These are phyloP conservation scores for Liodrosophila aerea DNA, from an alignment of 2,888 invertebrate genomes.

Conservation along the genomic window DNA sequence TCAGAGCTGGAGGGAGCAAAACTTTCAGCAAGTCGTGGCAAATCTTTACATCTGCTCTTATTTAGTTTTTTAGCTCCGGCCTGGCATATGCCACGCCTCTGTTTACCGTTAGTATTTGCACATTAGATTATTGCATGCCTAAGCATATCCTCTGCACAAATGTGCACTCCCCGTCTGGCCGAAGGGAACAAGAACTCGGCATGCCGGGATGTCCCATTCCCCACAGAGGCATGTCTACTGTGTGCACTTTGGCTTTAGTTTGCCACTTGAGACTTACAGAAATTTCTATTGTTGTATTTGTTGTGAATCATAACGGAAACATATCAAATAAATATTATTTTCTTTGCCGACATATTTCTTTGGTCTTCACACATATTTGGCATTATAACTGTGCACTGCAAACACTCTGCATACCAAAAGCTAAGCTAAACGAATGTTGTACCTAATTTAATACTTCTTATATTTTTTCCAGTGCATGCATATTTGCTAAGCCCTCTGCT, in stretches of 20 bases:
- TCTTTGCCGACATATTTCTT: constrained; percentile 25
- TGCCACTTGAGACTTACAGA: constrained; percentile 55
- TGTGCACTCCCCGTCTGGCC: constrained; percentile 30
- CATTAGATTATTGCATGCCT: constrained; percentile 77
- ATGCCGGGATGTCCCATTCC: neutral
- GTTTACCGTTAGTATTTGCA: constrained; percentile 73
- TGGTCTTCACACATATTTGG: constrained; percentile 17
- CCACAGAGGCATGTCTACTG: constrained; percentile 8
- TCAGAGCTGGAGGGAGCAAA: constrained; percentile 7
- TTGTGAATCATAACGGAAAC: constrained; percentile 55
- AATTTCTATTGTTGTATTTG: constrained; percentile 28
- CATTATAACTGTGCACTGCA: constrained; percentile 13
- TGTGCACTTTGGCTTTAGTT: constrained; percentile 53
- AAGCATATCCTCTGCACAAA: constrained; percentile 53
- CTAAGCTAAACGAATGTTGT: no score
- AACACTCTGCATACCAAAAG: neutral
- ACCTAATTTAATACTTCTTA: no score
- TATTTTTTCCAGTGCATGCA: no score
- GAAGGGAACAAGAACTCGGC: neutral
- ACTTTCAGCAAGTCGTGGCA: constrained; percentile 44
- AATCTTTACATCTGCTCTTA: constrained; percentile 37
- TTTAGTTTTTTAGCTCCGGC: constrained; percentile 57
- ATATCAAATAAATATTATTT: constrained; percentile 75
- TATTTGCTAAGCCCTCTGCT: neutral
- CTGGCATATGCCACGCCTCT: constrained; percentile 42